phyloP scores from a whole-genome alignment of 2,888 invertebrate species.

The Doris montereyensis region DNA sequence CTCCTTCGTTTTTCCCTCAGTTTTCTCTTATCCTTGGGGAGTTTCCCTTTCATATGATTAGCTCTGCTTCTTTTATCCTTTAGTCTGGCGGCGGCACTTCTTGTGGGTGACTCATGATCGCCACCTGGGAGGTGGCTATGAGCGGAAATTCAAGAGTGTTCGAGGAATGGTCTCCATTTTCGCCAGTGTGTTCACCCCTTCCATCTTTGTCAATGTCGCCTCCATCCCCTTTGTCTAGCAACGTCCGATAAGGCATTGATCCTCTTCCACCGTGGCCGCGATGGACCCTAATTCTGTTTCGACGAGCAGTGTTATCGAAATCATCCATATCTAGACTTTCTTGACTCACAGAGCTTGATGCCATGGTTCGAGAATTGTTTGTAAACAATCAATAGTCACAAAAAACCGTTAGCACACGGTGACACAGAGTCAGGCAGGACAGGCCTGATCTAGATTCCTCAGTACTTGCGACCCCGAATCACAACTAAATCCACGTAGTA shows the following conservation, averaged over 20 bases:
- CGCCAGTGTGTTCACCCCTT: conserved; percentile 47
- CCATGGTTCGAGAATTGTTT: conserved; percentile 74
- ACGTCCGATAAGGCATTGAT: conserved; percentile 60
- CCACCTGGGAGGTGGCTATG: conserved; percentile 40
- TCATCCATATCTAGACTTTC: conserved; percentile 77
- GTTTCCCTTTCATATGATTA: conserved; percentile 76
- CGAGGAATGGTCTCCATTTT: conserved; percentile 42
- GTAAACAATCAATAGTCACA: too few species aligned
- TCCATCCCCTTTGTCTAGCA: conserved; percentile 48
- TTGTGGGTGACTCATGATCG: conserved; percentile 73
- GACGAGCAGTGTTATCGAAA: conserved; percentile 75
- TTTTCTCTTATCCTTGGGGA: conserved; percentile 77
- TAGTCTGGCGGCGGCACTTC: conserved; percentile 60
- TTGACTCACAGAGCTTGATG: conserved; percentile 78
- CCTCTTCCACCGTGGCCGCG: conserved; percentile 67
- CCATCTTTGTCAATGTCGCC: conserved; percentile 46
- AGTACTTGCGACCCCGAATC: too few species aligned
- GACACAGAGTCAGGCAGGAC: too few species aligned
- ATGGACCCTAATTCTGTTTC: conserved; percentile 76
- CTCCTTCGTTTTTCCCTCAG: conserved; percentile 77
- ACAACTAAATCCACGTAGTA: too few species aligned
- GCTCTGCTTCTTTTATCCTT: conserved; percentile 74
- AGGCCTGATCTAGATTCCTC: too few species aligned
- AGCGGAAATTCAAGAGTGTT: conserved; percentile 25
- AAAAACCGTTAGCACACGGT: too few species aligned